A percentile compares a stretch with the other conserved stretches of the same genome.
These are phyloP conservation scores for Loris lydekkerianus DNA, from an alignment of 2,797 vertebrate species.

Conservation along the genomic window DNA sequence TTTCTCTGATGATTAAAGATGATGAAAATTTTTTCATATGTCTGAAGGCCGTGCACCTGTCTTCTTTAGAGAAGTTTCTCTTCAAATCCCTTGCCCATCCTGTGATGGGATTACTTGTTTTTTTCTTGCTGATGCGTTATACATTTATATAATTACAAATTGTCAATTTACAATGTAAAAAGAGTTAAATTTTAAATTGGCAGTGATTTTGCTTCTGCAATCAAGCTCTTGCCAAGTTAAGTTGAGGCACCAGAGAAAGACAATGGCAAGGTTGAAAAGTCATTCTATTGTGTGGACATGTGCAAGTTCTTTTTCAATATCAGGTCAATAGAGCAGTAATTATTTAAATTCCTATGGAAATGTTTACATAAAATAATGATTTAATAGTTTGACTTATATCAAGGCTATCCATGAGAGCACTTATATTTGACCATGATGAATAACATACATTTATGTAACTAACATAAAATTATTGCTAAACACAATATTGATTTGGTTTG, in stretches of 20 bases:
- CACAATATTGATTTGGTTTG: not conserved
- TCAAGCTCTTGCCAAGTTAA: conserved; percentile 17
- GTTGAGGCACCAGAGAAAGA: not conserved
- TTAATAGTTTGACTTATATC: not conserved
- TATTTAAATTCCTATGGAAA: conserved; percentile 38
- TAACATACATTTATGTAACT: not conserved
- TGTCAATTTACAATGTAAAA: not conserved
- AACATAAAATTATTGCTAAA: conserved; percentile 27
- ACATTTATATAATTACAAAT: not conserved
- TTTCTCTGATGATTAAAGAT: no score
- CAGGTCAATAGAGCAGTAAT: not conserved
- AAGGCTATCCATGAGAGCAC: not conserved
- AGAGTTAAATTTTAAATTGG: not conserved
- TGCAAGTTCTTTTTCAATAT: not conserved
- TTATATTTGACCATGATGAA: conserved; percentile 7
- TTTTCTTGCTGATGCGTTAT: no score
- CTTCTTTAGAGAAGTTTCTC: no score
- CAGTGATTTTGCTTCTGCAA: not conserved
- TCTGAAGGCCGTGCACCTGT: no score
- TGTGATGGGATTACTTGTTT: no score
- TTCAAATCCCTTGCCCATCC: no score
- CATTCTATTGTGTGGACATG: not conserved
- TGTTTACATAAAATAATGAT: not conserved
- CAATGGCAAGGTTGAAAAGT: conserved; percentile 12
- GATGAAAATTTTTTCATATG: no score